These are phyloP conservation scores for Caenorhabditis sp. DNA, from an alignment of 2,888 invertebrate species.

Conservation along the genomic window DNA sequence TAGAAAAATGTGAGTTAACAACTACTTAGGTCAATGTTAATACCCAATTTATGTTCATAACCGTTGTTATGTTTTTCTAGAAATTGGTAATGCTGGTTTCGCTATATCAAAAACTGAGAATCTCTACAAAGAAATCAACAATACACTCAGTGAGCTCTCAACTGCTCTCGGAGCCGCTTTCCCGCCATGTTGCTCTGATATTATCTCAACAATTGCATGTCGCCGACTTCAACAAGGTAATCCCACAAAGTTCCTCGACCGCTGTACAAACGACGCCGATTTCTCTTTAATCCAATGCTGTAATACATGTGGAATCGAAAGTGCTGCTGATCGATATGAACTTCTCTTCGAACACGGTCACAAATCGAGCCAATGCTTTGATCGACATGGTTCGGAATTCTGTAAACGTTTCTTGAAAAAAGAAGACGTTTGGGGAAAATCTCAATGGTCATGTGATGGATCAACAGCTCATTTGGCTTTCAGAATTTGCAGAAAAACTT, in stretches of 20 bases:
- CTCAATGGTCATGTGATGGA: constrained; percentile 63
- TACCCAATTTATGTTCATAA: too few species aligned
- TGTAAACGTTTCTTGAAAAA: constrained; percentile 59
- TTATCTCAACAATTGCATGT: constrained; percentile 58
- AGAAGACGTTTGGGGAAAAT: constrained; percentile 55
- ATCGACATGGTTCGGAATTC: constrained; percentile 59
- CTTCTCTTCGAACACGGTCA: constrained; percentile 59
- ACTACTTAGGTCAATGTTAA: too few species aligned
- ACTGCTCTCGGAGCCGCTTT: constrained; percentile 50
- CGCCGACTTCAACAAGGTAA: constrained; percentile 54
- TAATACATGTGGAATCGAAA: constrained; percentile 60
- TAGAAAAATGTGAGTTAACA: too few species aligned
- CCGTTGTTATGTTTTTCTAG: constrained; percentile 15
- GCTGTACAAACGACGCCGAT: constrained; percentile 55
- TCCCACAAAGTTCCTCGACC: constrained; percentile 49
- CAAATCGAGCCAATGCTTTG: constrained; percentile 59
- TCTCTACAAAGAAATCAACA: constrained; percentile 29
- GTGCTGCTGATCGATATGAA: constrained; percentile 57
- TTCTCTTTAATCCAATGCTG: constrained; percentile 67
- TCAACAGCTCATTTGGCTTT: constrained; percentile 62
- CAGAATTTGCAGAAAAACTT: constrained; percentile 64
- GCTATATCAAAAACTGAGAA: constrained; percentile 21
- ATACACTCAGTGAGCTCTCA: constrained; percentile 40
- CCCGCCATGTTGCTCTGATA: constrained; percentile 58
- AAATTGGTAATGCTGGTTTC: constrained; percentile 27